A percentile compares a stretch with the other conserved stretches of the same genome.
These are phyloP conservation scores for Cephus spinipes DNA, from an alignment of 2,888 invertebrate species.

Conservation along the genomic window DNA sequence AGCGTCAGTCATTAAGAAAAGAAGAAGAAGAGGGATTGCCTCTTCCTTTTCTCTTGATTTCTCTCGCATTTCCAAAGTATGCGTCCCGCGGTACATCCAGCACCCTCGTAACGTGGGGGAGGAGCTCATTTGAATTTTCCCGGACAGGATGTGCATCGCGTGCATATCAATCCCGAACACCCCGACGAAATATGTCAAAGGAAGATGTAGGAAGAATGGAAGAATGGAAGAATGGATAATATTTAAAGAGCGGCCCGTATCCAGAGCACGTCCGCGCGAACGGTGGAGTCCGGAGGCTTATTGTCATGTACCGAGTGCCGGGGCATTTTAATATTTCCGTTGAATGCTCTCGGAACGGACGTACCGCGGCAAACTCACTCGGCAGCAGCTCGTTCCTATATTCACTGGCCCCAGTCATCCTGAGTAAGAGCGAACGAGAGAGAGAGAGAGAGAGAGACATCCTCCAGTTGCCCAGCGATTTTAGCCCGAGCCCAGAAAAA, in stretches of 20 bases:
- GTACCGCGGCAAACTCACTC: conserved; percentile 21
- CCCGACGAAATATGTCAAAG: conserved; percentile 45
- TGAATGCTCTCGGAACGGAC: conserved; percentile 30
- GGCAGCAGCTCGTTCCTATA: background rate
- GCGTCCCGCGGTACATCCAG: background rate
- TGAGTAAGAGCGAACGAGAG: background rate
- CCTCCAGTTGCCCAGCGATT: conserved; percentile 34
- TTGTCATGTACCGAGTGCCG: conserved; percentile 53
- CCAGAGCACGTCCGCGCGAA: conserved; percentile 61
- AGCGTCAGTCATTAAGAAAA: background rate
- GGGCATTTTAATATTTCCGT: conserved; percentile 61
- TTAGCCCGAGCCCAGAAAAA: conserved; percentile 24
- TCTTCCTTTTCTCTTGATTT: background rate
- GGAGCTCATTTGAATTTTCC: conserved; percentile 51
- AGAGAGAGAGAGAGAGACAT: background rate
- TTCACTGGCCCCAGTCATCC: background rate
- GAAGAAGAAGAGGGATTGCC: background rate
- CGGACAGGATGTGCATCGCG: conserved; percentile 61
- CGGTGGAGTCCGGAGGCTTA: conserved; percentile 45
- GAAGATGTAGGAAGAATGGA: conserved; percentile 23
- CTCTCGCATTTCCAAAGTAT: background rate
- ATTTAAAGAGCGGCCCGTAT: conserved; percentile 39
- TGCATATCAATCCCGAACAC: conserved; percentile 60
- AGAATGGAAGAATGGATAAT: conserved; percentile 6
- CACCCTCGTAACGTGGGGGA: background rate